Evolutionary conservation across 2,888 invertebrate genomes (phyloP), one percentile per base, ranked within the genome.

Genomic region (Brassicogethes aeneus): DNA sequence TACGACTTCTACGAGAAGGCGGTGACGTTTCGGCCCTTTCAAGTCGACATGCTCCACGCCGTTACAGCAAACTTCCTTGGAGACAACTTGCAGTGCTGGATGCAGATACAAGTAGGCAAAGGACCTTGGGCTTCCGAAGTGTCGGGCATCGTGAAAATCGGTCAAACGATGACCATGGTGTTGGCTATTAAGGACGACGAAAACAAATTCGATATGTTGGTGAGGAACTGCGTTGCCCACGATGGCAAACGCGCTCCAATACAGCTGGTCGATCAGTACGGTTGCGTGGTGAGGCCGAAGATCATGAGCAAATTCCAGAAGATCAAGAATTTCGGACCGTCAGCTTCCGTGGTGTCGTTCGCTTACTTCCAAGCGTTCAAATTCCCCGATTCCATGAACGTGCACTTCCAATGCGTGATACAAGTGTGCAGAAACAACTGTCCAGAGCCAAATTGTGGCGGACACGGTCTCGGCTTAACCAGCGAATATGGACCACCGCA

Each of bases 71-170:
- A 93, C 74, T 93, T 93, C 78, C 77, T 93, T 55, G 93, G 93
- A 16, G 93, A 93, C 69, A 93, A 93, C 71, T 72, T 93, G 56
- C 92, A 93, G 65, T 93, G 93, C 70, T 93, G 93, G 93, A 93
- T 93, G 93, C 93, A 93, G 69, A 93, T 93, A 56, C 93, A 93
- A 70, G 92, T 92, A 34, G 93, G 93, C 41, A 93, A 93, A 65
- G 93, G 93, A 51, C 93, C 93, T 1, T 93, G 93, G 93, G 93
- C 93, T n/a, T 90, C 90, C 10, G 93, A 93, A 70, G 93, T 93
- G 17, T 91, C 91, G 1, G 93, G 93, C 40, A 91, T 93, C 59
- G 93, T 93, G 7, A 93, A 93, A 71, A 93, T 93, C 52, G 93
- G 93, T 15, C 93, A 93, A 65, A 93, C 93, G 0, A 93, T 93